Conservation (phyloP, 2,113 vertebrate species). For the Dasyornis broadbenti region DNA sequence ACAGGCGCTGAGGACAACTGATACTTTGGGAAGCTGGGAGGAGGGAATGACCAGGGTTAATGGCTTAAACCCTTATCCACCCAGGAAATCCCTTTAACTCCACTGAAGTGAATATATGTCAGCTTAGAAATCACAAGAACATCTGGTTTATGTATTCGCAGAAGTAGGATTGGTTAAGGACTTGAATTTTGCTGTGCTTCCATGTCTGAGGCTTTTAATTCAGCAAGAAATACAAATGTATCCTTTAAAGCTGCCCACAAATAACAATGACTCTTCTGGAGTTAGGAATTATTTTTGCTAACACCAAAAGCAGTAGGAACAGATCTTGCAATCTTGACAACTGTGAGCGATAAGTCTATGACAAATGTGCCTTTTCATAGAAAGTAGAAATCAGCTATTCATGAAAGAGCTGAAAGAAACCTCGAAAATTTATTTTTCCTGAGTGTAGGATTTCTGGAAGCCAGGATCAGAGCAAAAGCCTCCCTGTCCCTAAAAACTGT, state of each 20-base stretch:
- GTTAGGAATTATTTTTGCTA: background rate
- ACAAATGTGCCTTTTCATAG: background rate
- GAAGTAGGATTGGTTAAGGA: background rate
- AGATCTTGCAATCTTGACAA: conserved; percentile 23
- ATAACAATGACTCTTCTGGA: background rate
- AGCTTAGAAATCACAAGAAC: conserved; percentile 41
- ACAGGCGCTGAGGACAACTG: background rate
- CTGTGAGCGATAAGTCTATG: background rate
- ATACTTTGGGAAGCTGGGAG: background rate
- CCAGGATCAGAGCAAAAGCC: background rate
- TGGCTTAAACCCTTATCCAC: conserved; percentile 17
- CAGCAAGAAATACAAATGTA: background rate
- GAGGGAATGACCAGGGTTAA: background rate
- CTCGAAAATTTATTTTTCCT: background rate
- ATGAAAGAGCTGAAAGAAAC: background rate
- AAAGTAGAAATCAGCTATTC: background rate
- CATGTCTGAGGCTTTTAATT: background rate
- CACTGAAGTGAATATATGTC: background rate
- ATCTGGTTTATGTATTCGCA: conserved; percentile 38
- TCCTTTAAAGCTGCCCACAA: background rate
- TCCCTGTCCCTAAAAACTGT: background rate
- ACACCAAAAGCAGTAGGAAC: background rate
- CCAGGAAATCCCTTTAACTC: conserved; percentile 46
- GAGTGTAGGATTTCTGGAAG: background rate
- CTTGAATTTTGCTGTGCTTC: background rate